Evolutionary conservation across 2,797 vertebrate genomes (phyloP).

Genomic region (Phoebastria nigripes): DNA sequence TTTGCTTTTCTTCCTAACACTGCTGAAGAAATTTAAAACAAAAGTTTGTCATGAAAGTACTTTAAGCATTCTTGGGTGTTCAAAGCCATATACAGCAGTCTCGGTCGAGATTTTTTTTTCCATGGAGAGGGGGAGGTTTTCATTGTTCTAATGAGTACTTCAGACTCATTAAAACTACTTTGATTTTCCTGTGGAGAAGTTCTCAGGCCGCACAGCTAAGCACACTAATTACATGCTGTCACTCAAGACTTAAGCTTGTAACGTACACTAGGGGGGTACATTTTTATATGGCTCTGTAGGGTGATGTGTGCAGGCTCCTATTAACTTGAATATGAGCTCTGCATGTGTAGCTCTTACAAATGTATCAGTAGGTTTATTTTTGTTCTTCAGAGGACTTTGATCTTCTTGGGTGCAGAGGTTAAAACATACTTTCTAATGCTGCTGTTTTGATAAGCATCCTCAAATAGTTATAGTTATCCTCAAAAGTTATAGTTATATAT

Average conservation of each 20-base stretch:
- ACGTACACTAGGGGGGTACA: neutral
- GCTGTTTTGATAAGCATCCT: neutral
- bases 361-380: neutral
- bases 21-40: neutral
- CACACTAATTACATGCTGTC: neutral
- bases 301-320: neutral
- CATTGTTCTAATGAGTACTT: neutral
- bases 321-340: neutral
- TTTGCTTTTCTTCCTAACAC: neutral
- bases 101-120: neutral
- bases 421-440: neutral
- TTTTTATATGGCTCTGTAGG: conserved; percentile 65
- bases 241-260: conserved; percentile 12
- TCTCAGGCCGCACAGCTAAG: neutral
- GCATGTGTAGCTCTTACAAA: neutral
- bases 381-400: neutral
- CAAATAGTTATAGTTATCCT: neutral
- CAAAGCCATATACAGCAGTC: neutral
- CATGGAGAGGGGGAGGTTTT: neutral
- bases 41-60: neutral
- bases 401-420: neutral
- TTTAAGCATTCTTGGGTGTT: neutral
- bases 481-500: neutral
- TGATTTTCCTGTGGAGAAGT: neutral
- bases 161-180: neutral